These are phyloP conservation scores for Xylocampa areola DNA, from an alignment of 2,888 invertebrate species.

Conservation along the genomic window DNA sequence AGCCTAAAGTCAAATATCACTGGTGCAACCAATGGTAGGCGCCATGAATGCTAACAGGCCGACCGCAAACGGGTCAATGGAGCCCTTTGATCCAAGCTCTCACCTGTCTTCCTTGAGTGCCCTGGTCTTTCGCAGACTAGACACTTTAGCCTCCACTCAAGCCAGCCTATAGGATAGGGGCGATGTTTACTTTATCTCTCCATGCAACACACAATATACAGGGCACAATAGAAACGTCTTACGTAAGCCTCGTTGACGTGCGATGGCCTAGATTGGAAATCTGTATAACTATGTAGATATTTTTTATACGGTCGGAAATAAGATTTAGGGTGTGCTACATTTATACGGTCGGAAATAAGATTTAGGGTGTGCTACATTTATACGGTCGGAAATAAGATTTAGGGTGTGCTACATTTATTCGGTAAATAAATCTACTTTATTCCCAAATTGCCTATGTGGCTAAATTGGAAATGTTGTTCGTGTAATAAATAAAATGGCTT, in stretches of 20 bases:
- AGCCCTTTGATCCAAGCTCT: slow-evolving; percentile 84
- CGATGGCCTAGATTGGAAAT: slow-evolving; percentile 53
- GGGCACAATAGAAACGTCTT: slow-evolving; percentile 39
- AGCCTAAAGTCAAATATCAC: not conserved
- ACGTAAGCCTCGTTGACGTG: slow-evolving; percentile 39
- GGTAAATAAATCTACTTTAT: slow-evolving; percentile 29
- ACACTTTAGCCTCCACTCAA: slow-evolving; percentile 74
- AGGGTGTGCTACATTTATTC: slow-evolving; percentile 10
- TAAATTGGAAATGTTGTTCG: slow-evolving; percentile 25
- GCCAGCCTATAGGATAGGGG: slow-evolving; percentile 64
- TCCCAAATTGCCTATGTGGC: slow-evolving; percentile 7
- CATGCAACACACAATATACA: slow-evolving; percentile 56
- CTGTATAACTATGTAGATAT: slow-evolving; percentile 18
- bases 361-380: slow-evolving; percentile 19
- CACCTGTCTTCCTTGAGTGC: slow-evolving; percentile 80
- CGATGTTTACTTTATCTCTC: slow-evolving; percentile 74
- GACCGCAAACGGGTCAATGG: slow-evolving; percentile 83
- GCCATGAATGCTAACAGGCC: slow-evolving; percentile 70
- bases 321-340: slow-evolving; percentile 27
- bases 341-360: slow-evolving; percentile 16
- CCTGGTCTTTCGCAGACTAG: slow-evolving; percentile 82
- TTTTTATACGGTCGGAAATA: slow-evolving; percentile 20
- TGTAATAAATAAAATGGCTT: slow-evolving; percentile 34
- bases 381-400: slow-evolving; percentile 24
- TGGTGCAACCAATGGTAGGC: slow-evolving; percentile 60